Evolutionary conservation across 1,140 invertebrate species (phyloP), one percentile per base, ranked within the genome.

Genomic region (Apis laboriosa): DNA sequence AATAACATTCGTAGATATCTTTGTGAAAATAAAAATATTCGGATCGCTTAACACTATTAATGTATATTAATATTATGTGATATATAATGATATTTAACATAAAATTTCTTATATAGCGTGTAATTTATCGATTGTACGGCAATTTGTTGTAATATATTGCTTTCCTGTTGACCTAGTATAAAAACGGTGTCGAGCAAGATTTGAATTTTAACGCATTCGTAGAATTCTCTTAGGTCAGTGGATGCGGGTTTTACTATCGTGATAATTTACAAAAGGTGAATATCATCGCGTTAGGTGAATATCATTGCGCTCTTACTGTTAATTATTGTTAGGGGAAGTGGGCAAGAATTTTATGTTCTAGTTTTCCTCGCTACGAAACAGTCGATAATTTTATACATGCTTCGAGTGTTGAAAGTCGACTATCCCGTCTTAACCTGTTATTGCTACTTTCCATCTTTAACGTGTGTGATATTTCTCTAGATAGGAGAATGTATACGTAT

Each of bases 201-300:
- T 17, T 3, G n/a, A 70, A 21, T 72, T 55, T 28, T 17, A 51
- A 19, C 51, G 17, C 49, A n/a, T 9, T 55, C n/a, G n/a, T 71
- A 24, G 24, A n/a, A 53, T 28, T 28, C 51, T 53, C 7, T 70
- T 13, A 9, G 68, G 8, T 28, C 9, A 15, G 24, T 55, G 51
- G 51, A 72, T 72, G 70, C 70, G 24, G 70, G 70, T 72, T 72
- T 72, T 72, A 71, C 28, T 71, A 53, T 72, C 24, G 24, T 24
- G 51, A 55, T 72, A 51, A 72, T 72, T 72, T 72, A 11, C 68
- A 49, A 51, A 43, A 43, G 0, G 0, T 43, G 24, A 24, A 24
- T 49, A 51, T 24, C n/a, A 12, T 70, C 49, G 49, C 12, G 49
- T 51, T 53, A 51, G 67, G 5, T n/a, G 55, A 13, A 1, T 73